A percentile compares a stretch with the other conserved stretches of the same genome.
These are phyloP conservation scores for Nesidiocoris tenuis DNA, from an alignment of 2,888 invertebrate genomes.

Conservation along the genomic window DNA sequence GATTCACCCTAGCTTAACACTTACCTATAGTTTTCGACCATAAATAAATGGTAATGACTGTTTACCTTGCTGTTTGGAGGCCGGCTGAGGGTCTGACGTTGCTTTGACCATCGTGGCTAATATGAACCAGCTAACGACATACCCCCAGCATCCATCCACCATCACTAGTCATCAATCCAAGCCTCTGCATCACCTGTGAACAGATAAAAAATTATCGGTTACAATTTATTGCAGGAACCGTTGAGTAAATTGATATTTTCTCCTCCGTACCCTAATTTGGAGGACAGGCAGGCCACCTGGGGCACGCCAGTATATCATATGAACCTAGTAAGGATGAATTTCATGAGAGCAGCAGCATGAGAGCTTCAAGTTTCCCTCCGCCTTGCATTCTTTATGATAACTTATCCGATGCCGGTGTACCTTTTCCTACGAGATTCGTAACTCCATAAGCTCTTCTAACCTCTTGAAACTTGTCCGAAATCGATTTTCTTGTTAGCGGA, in stretches of 20 bases:
- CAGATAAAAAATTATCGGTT: slow-evolving; percentile 1
- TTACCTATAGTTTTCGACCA: no score
- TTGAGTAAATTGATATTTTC: no score
- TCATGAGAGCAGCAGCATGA: background rate
- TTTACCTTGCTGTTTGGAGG: slow-evolving; percentile 45
- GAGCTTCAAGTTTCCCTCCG: background rate
- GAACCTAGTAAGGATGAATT: no score
- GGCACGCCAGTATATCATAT: no score
- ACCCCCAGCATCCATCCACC: slow-evolving; percentile 50
- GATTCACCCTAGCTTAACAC: no score
- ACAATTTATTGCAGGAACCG: no score
- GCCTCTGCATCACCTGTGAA: slow-evolving; percentile 49
- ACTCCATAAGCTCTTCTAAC: background rate
- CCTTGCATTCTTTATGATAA: background rate
- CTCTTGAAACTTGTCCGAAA: background rate
- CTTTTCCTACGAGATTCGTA: background rate
- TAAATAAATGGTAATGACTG: no score
- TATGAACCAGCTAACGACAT: slow-evolving; percentile 50
- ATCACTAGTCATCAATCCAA: slow-evolving; percentile 49
- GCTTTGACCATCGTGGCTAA: slow-evolving; percentile 48
- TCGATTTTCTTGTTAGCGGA: background rate
- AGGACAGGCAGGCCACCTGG: no score
- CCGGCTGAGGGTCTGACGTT: slow-evolving; percentile 39
- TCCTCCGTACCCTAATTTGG: no score
- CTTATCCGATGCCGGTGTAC: background rate